These are phyloP conservation scores for Diplolepis rosae DNA, from an alignment of 2,888 invertebrate genomes.

Conservation along the genomic window DNA sequence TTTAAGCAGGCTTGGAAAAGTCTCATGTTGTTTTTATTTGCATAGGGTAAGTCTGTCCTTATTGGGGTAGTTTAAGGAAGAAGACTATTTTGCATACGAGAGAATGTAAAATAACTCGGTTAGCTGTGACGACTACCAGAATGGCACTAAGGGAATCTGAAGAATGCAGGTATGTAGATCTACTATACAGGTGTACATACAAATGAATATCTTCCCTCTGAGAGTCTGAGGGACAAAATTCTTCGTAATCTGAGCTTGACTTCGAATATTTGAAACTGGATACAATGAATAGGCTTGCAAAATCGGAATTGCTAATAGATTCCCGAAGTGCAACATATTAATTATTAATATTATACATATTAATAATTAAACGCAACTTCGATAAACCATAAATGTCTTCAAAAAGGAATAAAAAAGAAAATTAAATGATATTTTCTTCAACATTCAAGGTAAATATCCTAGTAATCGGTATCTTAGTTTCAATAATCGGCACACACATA, in stretches of 20 bases:
- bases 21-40: no score
- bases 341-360: no score
- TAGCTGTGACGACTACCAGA: neutral
- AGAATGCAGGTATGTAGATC: constrained; percentile 6
- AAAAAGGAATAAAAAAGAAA: no score
- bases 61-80: no score
- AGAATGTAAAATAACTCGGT: constrained; percentile 6
- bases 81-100: neutral
- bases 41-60: no score
- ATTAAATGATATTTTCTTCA: no score
- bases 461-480: no score
- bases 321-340: neutral
- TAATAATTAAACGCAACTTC: no score
- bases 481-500: no score
- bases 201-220: neutral
- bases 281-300: neutral
- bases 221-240: neutral
- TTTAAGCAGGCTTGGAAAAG: no score
- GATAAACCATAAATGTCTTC: no score
- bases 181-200: neutral
- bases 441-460: no score
- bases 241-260: constrained; percentile 1
- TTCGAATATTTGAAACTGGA: neutral
- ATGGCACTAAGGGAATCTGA: neutral
- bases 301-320: neutral